A percentile compares a stretch with the other conserved stretches of the same genome.
Evolutionary conservation across 2,888 invertebrate genomes (phyloP).

Genomic region (Gibbula magus): DNA sequence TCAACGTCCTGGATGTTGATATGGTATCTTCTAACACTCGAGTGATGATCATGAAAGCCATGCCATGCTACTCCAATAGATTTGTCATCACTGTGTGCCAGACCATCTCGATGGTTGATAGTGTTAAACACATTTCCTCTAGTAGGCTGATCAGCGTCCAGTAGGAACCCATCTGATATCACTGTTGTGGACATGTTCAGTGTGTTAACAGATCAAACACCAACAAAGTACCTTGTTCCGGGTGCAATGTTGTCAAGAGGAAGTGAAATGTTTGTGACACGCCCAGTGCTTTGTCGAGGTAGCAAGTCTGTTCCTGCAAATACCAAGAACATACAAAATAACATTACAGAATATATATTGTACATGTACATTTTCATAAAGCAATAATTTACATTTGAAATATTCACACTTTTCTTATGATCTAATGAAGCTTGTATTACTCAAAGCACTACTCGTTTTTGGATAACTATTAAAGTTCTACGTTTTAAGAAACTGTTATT

Average conservation of each 20-base stretch:
- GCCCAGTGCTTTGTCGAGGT: constrained; percentile 20
- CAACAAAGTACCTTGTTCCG: constrained; percentile 43
- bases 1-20: neutral
- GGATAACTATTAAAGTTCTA: too few relatives aligned
- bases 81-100: neutral
- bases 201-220: constrained; percentile 41
- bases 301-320: constrained; percentile 42
- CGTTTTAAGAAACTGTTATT: too few relatives aligned
- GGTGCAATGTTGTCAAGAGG: constrained; percentile 32
- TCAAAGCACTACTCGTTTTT: too few relatives aligned
- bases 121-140: constrained; percentile 20
- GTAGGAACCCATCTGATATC: constrained; percentile 10
- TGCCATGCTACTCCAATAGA: constrained; percentile 7
- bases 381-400: too few relatives aligned
- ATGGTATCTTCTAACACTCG: neutral
- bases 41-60: constrained; percentile 20
- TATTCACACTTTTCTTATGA: too few relatives aligned
- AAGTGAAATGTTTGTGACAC: constrained; percentile 29
- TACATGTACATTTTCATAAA: too few relatives aligned
- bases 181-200: neutral
- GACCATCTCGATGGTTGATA: neutral
- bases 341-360: neutral
- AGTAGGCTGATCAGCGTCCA: constrained; percentile 1
- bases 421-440: too few relatives aligned
- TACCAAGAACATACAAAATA: neutral